Percentiles rank a stretch among this genome's conserved stretches.
Conservation (phyloP, 2,888 invertebrate species). For the Brenthis hecate region DNA sequence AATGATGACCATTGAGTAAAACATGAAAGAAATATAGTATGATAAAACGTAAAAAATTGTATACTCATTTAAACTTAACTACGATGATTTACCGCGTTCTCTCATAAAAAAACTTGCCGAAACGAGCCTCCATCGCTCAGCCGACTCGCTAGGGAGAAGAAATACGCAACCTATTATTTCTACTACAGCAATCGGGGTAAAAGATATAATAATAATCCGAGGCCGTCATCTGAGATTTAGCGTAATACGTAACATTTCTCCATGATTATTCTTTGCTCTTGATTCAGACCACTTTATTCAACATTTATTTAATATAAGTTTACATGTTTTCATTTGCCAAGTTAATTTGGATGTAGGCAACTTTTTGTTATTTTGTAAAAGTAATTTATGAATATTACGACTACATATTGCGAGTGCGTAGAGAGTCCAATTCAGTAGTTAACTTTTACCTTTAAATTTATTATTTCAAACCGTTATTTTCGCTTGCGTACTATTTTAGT, state of each 20-base stretch:
- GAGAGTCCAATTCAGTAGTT: no score
- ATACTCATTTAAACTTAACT: conserved; percentile 33
- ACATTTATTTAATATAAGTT: conserved; percentile 31
- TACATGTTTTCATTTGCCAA: conserved; percentile 22
- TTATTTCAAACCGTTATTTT: no score
- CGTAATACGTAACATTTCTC: conserved; percentile 49
- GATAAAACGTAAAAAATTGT: conserved; percentile 25
- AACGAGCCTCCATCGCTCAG: conserved; percentile 49
- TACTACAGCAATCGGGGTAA: conserved; percentile 59
- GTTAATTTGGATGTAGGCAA: background rate
- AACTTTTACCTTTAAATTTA: no score
- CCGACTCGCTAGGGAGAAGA: conserved; percentile 53
- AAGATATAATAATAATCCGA: conserved; percentile 57
- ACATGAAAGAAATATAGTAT: conserved; percentile 4
- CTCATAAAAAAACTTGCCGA: conserved; percentile 39
- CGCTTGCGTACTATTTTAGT: no score
- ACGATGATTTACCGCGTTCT: conserved; percentile 29
- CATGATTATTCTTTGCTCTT: conserved; percentile 35
- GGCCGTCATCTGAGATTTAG: conserved; percentile 52
- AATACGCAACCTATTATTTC: conserved; percentile 62
- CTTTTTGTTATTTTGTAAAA: background rate
- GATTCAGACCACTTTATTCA: conserved; percentile 29
- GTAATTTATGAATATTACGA: background rate
- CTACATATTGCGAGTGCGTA: no score
- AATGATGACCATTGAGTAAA: background rate